Evolutionary conservation across 2,888 invertebrate genomes (phyloP), one percentile per base, ranked within the genome.

Genomic region (Embidobia sp.): DNA sequence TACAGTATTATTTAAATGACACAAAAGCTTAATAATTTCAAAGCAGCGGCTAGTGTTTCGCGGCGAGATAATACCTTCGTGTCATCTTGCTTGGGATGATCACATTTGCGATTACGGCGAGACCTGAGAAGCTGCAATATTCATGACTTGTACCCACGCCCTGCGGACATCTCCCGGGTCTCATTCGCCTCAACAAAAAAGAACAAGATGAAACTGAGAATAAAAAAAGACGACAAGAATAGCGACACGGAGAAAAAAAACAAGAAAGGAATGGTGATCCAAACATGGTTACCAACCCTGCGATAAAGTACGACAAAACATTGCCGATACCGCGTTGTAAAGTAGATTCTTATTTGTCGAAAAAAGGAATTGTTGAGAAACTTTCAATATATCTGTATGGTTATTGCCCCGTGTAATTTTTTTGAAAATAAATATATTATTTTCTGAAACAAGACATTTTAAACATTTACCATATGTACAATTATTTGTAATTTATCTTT

Each of bases 131-230:
- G 59, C 37, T 59, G 51, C 59, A 70, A 61, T 72, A 72, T 72
- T 72, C 72, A 72, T 72, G 72, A 72, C 55, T 53, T 37, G 64
- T 57, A 42, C 48, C 49, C 63, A 63, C 49, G 57, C 72, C 70
- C 70, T n/a, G 15, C 33, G 46, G 42, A 44, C 61, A 70, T 70
- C 70, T 72, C 70, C 46, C 31, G 70, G 46, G 70, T 59, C 61
- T 63, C 63, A 55, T 72, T 72, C 51, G 44, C 46, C 19, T 44
- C 27, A 35, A 19, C 31, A 22, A 61, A 72, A 72, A 72, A 15
- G 40, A 61, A 19, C 40, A 70, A 26, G 26, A 42, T 51, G 64
- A 42, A 42, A 51, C 31, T 40, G 15, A 35, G 26, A 35, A 29
- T 44, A 53, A 48, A 55, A 46, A 46, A 66, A 33, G 33, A 44